Evolutionary conservation across 2,888 invertebrate species (phyloP), one percentile per base, ranked within the genome.

Genomic region (Molanna angustata): DNA sequence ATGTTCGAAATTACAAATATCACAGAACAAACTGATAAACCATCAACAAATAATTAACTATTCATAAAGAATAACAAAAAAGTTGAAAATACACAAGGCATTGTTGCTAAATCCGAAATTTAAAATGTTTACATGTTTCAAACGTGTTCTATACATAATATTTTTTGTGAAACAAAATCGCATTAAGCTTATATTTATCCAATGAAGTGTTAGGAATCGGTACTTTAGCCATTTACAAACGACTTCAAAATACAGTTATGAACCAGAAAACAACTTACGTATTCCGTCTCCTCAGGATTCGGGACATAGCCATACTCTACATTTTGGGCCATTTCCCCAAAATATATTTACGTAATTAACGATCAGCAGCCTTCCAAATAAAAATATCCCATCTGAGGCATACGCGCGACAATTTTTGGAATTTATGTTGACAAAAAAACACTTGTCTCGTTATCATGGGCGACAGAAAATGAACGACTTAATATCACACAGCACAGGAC

Each of bases 241-340:
- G 33, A 6, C 13, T 33, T 13, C 33, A 43, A 52, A 42, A 18
- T 52, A 47, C 52, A 47, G 52, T 52, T 52, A 52, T 42, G 42
- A 49, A 49, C 49, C 41, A 22, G 52, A 47, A 19, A 17, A 32
- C 27, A 3, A 54, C 57, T 57, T 35, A 57, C 55, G 37, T 20
- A 33, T 31, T 54, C 58, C 13, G 43, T 37, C 35, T 56, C 50
- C 27, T 56, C 56, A 11, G 56, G 50, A 41, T 40, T 49, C 18
- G 54, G 52, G 27, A 56, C 56, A 39, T 52, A 52, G 53, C 56
- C 54, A 42, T 56, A 59, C 14, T 52, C 42, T 21, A 46, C 43
- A 22, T 44, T 50, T 41, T 56, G 54, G 54, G 58, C 56, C 56
- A 59, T 59, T 31, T 35, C 52, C 56, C 56, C 33, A 35, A 43